These are phyloP conservation scores for Astreopora myriophthalma DNA, from an alignment of 64 coral and sea anemone species.

Conservation along the genomic window DNA sequence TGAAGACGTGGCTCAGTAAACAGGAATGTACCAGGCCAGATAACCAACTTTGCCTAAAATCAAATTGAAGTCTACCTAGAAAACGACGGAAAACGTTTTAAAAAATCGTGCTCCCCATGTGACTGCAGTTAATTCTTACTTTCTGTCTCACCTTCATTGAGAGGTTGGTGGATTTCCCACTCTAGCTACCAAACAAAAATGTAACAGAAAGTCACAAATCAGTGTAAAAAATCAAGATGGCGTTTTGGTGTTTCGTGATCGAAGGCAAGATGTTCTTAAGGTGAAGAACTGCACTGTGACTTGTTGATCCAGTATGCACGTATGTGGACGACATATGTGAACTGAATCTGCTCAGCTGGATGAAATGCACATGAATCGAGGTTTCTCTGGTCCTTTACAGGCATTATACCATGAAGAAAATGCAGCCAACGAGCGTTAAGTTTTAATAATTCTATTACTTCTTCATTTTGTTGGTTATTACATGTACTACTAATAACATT, in stretches of 20 bases:
- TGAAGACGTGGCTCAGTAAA: too few relatives aligned
- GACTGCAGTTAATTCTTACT: neutral
- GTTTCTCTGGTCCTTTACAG: neutral
- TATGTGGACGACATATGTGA: neutral
- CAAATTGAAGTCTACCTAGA: too few relatives aligned
- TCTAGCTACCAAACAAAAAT: conserved; percentile 46
- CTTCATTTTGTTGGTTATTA: too few relatives aligned
- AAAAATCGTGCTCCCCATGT: neutral
- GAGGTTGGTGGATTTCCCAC: neutral
- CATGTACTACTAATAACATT: too few relatives aligned
- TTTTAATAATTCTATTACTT: neutral
- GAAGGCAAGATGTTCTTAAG: neutral
- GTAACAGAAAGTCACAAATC: neutral
- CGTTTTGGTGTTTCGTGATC: neutral
- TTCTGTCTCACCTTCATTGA: conserved; percentile 15
- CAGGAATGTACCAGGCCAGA: too few relatives aligned
- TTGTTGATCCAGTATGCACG: neutral
- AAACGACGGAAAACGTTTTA: too few relatives aligned
- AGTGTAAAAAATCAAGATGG: neutral
- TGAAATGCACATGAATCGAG: neutral
- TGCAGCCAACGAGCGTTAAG: neutral
- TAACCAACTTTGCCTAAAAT: too few relatives aligned
- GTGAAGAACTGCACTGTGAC: neutral
- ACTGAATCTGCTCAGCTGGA: neutral
- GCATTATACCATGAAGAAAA: neutral